phyloP scores from a whole-genome alignment of 2,113 vertebrate species.

The Gallinago jamesoni region DNA sequence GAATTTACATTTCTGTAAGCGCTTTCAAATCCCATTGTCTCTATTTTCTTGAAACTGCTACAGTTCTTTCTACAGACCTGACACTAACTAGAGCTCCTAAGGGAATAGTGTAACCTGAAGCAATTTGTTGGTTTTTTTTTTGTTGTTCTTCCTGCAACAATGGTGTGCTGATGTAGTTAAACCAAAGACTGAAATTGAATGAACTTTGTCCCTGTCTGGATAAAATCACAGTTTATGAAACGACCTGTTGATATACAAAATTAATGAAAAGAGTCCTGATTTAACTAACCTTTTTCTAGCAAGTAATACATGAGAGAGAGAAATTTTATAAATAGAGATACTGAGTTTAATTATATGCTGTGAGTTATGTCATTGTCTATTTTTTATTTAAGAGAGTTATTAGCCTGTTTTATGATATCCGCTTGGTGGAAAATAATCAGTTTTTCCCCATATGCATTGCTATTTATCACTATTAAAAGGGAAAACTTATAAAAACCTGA shows the following conservation, averaged over 20 bases:
- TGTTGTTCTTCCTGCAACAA: background rate
- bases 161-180: background rate
- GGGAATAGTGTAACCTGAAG: background rate
- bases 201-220: background rate
- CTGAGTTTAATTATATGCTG: background rate
- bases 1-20: background rate
- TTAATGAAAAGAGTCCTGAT: background rate
- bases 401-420: background rate
- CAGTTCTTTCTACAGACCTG: background rate
- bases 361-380: background rate
- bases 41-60: background rate
- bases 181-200: background rate
- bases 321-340: background rate
- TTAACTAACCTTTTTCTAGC: background rate
- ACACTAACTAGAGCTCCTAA: background rate
- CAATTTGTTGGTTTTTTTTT: background rate
- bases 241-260: background rate
- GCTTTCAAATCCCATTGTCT: background rate
- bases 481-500: background rate
- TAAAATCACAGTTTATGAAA: background rate
- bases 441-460: background rate
- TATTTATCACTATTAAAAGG: background rate
- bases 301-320: background rate
- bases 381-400: background rate
- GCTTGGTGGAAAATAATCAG: background rate